Evolutionary conservation across 2,888 invertebrate genomes (phyloP), one percentile per base, ranked within the genome.

Genomic region (Coenonympha arcania): DNA sequence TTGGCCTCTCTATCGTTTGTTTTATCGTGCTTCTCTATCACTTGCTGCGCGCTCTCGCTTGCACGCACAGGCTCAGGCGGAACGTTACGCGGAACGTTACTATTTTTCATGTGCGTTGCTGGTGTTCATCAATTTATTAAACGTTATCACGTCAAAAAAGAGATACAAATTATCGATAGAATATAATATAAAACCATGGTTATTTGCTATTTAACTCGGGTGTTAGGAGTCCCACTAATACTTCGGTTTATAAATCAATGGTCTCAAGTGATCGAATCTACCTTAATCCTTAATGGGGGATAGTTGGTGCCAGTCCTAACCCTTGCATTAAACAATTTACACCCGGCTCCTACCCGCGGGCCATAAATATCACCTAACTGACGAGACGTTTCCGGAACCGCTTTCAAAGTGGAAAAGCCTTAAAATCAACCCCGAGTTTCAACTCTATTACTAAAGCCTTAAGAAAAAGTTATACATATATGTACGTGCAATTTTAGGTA

Each of bases 331-430:
- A 71, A 73, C 73, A 76, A 74, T 76, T 75, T 71, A 73, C 73
- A 73, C 73, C 73, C 71, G 66, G 69, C 69, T 70, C 64, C 59
- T 65, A 66, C 68, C 66, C 61, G 60, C 60, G 58, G 70, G 72
- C 69, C 69, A 75, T 76, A 76, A 75, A 76, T 76, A 74, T 71
- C 70, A 74, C 70, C 69, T 74, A 77, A 76, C 81, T 74, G 77
- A 77, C 83, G 73, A 76, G 74, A 71, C 71, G 72, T 75, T 81
- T 85, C 85, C 84, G 79, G 66, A 58, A 62, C 66, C 68, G 37
- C 73, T 75, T 80, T 73, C 70, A 71, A 73, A 79, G 70, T 44
- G 64, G 68, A 58, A 62, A 61, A 62, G 61, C 59, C 54, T 57
- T 51, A 43, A 52, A 31, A 46, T 48, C 50, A 34, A 44, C 20